phyloP scores from a whole-genome alignment of 2,113 vertebrate species.

The Pelobates fuscus region DNA sequence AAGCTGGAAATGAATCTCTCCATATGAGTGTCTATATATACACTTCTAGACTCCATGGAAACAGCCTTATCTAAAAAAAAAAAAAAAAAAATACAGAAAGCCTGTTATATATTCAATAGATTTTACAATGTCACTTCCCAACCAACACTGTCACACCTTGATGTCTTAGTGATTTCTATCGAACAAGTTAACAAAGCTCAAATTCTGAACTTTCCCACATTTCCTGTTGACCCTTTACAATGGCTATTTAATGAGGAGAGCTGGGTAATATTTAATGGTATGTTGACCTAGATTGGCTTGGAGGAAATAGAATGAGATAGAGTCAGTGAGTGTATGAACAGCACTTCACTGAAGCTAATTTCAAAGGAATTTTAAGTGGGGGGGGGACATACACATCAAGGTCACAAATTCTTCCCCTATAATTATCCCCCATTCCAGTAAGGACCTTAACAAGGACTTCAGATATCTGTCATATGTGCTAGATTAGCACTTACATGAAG shows the following conservation, averaged over 20 bases:
- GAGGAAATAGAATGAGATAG: slow-evolving; percentile 29
- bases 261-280: slow-evolving; percentile 23
- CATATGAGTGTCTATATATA: background rate
- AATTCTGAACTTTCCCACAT: background rate
- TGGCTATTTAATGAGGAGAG: slow-evolving; percentile 7
- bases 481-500: slow-evolving; percentile 9
- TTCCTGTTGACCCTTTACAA: background rate
- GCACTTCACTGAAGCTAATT: slow-evolving; percentile 17
- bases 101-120: background rate
- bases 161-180: background rate
- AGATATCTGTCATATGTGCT: slow-evolving; percentile 19
- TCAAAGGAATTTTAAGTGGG: slow-evolving; percentile 44
- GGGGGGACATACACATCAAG: slow-evolving; percentile 23
- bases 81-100: background rate
- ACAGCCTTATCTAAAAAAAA: background rate
- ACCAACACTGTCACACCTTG: background rate
- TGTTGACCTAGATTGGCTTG: slow-evolving; percentile 9
- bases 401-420: slow-evolving; percentile 19
- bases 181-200: slow-evolving; percentile 5
- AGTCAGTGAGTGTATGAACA: slow-evolving; percentile 30
- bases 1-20: background rate
- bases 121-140: background rate
- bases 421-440: slow-evolving; percentile 15
- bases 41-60: background rate
- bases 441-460: background rate